A percentile compares a stretch with the other conserved stretches of the same genome.
Evolutionary conservation across 1,140 invertebrate species (phyloP).

Genomic region (Magallana gigas): DNA sequence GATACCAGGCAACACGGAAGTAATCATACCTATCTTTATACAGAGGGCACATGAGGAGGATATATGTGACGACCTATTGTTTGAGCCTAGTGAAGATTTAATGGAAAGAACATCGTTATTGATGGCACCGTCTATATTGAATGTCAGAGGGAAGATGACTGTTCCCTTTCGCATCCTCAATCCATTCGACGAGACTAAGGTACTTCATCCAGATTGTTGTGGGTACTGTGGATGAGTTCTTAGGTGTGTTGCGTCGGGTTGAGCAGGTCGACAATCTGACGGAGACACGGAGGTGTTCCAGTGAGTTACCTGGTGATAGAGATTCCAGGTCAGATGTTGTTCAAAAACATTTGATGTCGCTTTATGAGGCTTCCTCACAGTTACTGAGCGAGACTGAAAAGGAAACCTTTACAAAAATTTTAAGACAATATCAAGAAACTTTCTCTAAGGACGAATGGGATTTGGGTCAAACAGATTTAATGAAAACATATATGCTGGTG

Average conservation of each 20-base stretch:
- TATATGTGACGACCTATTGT: not conserved
- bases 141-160: not conserved
- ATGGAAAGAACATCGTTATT: not conserved
- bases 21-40: not conserved
- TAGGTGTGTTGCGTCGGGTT: not conserved
- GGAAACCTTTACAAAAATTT: not conserved
- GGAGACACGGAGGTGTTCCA: not conserved
- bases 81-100: not conserved
- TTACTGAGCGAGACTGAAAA: not conserved
- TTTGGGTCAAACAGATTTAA: no score
- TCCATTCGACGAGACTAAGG: not conserved
- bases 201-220: not conserved
- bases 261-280: not conserved
- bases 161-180: not conserved
- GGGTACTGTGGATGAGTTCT: not conserved
- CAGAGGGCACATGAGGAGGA: not conserved
- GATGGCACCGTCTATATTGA: not conserved
- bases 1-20: not conserved
- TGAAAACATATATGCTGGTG: no score
- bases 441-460: conserved; percentile 10
- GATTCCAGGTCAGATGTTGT: not conserved
- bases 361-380: not conserved
- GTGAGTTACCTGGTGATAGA: not conserved
- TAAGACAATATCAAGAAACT: not conserved
- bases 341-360: not conserved